Evolutionary conservation across 1,140 invertebrate species (phyloP).

Genomic region (Zaprionus camerounensis): DNA sequence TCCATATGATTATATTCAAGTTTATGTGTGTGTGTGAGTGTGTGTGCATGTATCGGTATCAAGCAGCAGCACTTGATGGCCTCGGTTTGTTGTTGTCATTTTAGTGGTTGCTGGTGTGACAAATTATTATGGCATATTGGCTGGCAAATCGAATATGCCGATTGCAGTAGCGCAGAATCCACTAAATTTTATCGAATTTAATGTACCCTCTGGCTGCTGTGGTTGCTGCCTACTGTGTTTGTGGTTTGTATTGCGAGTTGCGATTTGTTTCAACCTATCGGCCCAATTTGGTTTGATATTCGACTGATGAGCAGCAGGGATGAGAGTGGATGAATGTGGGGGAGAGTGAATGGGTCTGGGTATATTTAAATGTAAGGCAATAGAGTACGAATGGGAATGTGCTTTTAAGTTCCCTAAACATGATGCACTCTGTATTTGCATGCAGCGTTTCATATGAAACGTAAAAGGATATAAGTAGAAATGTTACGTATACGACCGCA

Average conservation of each 20-base stretch:
- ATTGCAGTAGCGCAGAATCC: slow-evolving; percentile 4
- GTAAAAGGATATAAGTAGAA: no score
- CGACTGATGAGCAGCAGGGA: not conserved
- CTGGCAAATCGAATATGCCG: slow-evolving; percentile 54
- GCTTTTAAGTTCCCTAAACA: not conserved
- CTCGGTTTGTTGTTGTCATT: slow-evolving; percentile 8
- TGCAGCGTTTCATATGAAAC: not conserved
- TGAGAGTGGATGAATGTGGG: not conserved
- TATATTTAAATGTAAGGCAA: no score
- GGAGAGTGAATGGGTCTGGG: not conserved
- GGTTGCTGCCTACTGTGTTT: not conserved
- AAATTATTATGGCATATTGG: slow-evolving; percentile 62
- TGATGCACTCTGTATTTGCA: not conserved
- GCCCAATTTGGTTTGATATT: not conserved
- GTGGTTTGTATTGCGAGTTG: not conserved
- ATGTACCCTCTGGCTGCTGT: not conserved
- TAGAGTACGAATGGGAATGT: not conserved
- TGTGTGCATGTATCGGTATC: slow-evolving; percentile 25
- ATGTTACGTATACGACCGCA: not conserved
- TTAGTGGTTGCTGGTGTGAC: slow-evolving; percentile 29
- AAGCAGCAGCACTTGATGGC: slow-evolving; percentile 30
- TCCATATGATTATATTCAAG: not conserved
- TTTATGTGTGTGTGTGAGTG: slow-evolving; percentile 15
- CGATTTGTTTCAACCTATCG: not conserved
- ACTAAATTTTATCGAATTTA: slow-evolving; percentile 14